Base-by-base conservation (phyloP, 2,888 invertebrate genomes). In the Ethmia dodecea region DNA sequence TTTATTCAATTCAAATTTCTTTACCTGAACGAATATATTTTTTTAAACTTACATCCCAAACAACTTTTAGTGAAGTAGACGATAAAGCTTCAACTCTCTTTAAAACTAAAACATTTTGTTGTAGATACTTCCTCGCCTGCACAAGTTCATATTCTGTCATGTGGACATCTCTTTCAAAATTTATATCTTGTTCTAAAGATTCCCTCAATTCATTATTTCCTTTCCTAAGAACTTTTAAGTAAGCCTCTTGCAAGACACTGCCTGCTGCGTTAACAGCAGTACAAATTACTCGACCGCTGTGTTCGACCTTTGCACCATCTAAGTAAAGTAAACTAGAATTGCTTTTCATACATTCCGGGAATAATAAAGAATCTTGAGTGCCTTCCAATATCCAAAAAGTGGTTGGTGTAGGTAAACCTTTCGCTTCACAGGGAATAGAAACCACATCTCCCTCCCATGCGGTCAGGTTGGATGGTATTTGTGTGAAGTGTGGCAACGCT, bases 341-440 rank as follows among this genome's bases (percentile, higher is more conserved):
- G 60, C 83, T 84, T 64, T 72, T 81, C 45, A 76, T 80, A 42
- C 86, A 86, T 63, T 84, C 84, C n/a, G 83, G 83, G 52, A 86
- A 86, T 43, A 84, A 64, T 46, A 86, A 63, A 30, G 94, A 46
- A 65, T 94, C 92, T 70, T 93, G 92, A 27, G 92, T 93, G 40
- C 97, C 96, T 75, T 97, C 97, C 59, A 95, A 93, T 55, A 94
- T 95, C 98, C 98, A 98, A 76, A 96, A 98, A 14, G 97, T 93
- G 9, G 96, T 95, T 2, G 98, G 98, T 43, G 93, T 91, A 9
- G 98, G 98, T 70, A 96, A 93, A 41, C 98, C 98, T 60, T 91
- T 92, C 16, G 97, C 96, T 52, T 93, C 93, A 83, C 98, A 98
- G 42, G 95, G 95, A 67, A 98, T 94, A 48, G 93, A 93, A 31